Base-by-base conservation (phyloP, 2,113 vertebrate genomes). In the Mobula birostris region DNA sequence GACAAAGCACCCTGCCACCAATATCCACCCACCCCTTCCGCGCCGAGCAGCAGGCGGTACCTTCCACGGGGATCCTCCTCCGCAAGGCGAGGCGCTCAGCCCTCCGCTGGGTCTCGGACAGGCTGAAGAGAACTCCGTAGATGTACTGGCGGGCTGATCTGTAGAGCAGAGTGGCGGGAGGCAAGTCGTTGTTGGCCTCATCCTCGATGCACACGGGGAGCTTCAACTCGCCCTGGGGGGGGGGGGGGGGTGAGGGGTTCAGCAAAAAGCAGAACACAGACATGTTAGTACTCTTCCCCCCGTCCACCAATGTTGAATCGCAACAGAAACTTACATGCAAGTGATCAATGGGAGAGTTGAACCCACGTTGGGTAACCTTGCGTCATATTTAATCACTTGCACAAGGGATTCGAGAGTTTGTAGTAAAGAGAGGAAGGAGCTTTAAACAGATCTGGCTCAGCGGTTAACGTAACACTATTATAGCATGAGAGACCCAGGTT, bases 191-290 rank as follows among this genome's bases (percentile, higher is more conserved):
- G 96, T 98, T 98, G 96, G 97, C 98, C 95, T 98, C 98, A 24
- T 98, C 98, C 95, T 99, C 98, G 95, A 98, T 98, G 96, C 98
- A 98, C 79, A 98, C 97, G 1, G 98, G 98, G 95, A 99, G 98
- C 96, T 98, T 99, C 96, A 98, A 98, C 95, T 99, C 98, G 95
- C 98, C 98, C 98, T 99, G 96, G 68, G 90, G 29, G 7, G 17
- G 2, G 19, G 17, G 17, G 24, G 83, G 24, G 24, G 24, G 24
- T 2, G 24, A 74, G 6, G 48, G 48, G 48, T 48, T 48, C 48
- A 48, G 48, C 48, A 48, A 87, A 40, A 36, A 21, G 2, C 94
- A 94, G 48, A 15, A 66, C 63, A 66, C n/a, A 88, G 19, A 48
- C 14, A 88, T 48, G 48, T 32, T 1, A 82, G 63, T 14, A 66